phyloP scores from a whole-genome alignment of 2,797 vertebrate genomes.

The Scleropages formosus region DNA sequence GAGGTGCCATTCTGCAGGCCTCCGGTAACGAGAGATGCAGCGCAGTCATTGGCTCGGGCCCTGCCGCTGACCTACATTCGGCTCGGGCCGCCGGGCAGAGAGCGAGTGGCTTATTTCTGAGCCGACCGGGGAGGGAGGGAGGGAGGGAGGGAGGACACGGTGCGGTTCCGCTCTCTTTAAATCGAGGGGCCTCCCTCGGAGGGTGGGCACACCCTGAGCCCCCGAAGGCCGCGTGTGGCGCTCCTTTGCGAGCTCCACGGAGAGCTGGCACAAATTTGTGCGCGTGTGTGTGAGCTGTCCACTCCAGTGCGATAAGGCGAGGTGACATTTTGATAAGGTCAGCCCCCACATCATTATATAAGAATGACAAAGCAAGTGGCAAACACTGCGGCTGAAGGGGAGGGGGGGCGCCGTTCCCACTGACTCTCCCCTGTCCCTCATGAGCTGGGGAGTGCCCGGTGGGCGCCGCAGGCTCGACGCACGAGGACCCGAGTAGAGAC shows the following conservation, averaged over 20 bases:
- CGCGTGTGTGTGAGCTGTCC: neutral
- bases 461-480: neutral
- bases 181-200: neutral
- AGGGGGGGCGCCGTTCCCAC: neutral
- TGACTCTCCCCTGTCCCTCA: neutral
- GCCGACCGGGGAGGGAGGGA: no score
- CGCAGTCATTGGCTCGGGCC: conserved; percentile 4
- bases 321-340: conserved; percentile 21
- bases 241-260: no score
- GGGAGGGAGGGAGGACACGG: neutral
- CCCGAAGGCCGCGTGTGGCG: neutral
- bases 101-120: neutral
- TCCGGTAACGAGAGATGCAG: neutral
- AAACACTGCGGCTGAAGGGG: neutral
- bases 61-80: conserved; percentile 20
- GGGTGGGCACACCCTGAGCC: no score
- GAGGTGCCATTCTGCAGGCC: neutral
- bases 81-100: conserved; percentile 3
- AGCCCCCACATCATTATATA: neutral
- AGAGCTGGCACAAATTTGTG: no score
- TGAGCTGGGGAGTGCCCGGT: neutral
- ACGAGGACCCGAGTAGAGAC: neutral
- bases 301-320: neutral
- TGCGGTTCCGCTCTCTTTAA: neutral
- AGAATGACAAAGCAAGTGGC: neutral